A percentile compares a stretch with the other conserved stretches of the same genome.
phyloP scores from a whole-genome alignment of 2,797 vertebrate species.

The Prunella strophiata region DNA sequence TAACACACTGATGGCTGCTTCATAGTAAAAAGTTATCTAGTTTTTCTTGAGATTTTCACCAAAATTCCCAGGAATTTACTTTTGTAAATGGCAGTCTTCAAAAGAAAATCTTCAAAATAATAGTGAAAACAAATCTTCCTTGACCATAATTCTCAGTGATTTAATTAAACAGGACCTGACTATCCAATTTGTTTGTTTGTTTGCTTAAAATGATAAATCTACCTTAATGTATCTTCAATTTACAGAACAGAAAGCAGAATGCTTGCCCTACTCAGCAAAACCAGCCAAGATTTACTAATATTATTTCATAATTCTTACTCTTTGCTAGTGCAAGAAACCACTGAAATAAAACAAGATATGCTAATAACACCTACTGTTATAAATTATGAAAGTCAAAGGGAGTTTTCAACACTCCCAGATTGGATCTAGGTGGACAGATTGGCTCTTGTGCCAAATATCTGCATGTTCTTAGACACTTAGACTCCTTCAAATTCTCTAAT shows the following conservation, averaged over 20 bases:
- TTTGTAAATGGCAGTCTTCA: background rate
- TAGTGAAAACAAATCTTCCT: background rate
- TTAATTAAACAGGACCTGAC: background rate
- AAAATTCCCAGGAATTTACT: background rate
- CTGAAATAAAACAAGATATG: background rate
- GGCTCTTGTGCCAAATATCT: background rate
- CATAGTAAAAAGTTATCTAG: background rate
- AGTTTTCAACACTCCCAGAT: conserved; percentile 17
- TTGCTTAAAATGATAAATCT: background rate
- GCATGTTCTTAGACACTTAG: background rate
- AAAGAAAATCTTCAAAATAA: background rate
- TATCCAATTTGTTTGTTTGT: background rate
- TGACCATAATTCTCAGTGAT: background rate
- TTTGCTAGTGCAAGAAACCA: conserved; percentile 9
- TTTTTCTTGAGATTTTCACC: background rate
- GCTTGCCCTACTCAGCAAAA: background rate
- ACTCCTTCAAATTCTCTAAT: background rate
- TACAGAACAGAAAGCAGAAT: background rate
- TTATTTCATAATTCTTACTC: conserved; percentile 10
- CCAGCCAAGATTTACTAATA: background rate
- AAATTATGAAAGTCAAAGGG: conserved; percentile 17
- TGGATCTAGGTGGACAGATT: background rate
- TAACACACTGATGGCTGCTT: background rate
- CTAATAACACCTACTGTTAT: conserved; percentile 23
- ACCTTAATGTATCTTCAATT: background rate